A percentile compares a stretch with the other conserved stretches of the same genome.
phyloP scores from a whole-genome alignment of 2,888 invertebrate species.

The Conus canariensis region DNA sequence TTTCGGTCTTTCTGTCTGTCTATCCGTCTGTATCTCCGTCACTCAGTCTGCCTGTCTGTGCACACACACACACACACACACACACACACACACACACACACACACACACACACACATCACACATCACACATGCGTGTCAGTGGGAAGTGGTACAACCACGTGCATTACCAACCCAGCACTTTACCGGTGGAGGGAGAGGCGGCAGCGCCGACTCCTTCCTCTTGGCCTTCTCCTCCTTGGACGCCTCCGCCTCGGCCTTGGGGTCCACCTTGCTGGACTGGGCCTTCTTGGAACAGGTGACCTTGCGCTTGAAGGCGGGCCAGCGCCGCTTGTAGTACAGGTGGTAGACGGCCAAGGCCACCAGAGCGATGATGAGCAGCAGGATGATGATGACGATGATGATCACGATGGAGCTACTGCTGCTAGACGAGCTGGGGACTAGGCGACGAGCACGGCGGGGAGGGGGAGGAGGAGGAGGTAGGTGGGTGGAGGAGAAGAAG shows the following conservation, averaged over 20 bases:
- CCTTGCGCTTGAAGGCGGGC: neutral
- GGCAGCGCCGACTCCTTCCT: neutral
- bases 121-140: neutral
- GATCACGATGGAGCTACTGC: neutral
- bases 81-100: neutral
- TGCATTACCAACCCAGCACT: neutral
- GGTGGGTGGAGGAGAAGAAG: neutral
- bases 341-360: conserved; percentile 29
- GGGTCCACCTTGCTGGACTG: conserved; percentile 8
- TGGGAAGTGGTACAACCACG: too few species aligned
- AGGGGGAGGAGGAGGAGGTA: neutral
- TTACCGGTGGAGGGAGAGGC: neutral
- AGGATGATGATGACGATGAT: conserved; percentile 15
- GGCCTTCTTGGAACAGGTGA: neutral
- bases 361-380: conserved; percentile 11
- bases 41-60: neutral
- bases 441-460: too few species aligned
- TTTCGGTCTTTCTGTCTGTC: too few species aligned
- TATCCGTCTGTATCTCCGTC: too few species aligned
- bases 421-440: neutral
- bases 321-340: conserved; percentile 8
- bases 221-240: neutral
- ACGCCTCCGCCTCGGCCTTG: neutral
- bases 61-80: neutral
- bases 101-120: neutral